Conservation (phyloP, 2,113 vertebrate species). For the Lipophrys pholis region DNA sequence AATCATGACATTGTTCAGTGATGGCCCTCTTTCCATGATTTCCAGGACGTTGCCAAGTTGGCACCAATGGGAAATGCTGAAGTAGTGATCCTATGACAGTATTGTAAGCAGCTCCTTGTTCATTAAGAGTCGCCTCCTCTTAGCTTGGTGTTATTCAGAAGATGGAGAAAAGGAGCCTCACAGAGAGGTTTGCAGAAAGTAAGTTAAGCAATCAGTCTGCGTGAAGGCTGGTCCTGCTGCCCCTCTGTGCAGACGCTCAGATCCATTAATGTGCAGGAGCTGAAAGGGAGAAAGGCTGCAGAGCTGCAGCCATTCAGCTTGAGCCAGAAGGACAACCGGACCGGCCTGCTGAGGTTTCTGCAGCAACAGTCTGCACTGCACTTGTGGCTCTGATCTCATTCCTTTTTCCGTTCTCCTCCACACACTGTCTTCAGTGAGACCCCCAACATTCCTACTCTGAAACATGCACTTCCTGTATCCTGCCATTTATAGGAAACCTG, state of each 20-base stretch:
- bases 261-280: conserved; percentile 48
- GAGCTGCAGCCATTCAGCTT: conserved; percentile 51
- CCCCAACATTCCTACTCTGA: neutral
- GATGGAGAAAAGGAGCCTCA: neutral
- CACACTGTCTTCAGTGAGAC: conserved; percentile 40
- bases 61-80: conserved; percentile 5
- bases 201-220: conserved; percentile 15
- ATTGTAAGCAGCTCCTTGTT: neutral
- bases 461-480: conserved; percentile 11
- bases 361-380: conserved; percentile 32
- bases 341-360: conserved; percentile 59
- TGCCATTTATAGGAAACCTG: conserved; percentile 29
- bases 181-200: conserved; percentile 19
- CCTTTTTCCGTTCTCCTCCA: conserved; percentile 38
- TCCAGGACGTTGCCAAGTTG: conserved; percentile 1
- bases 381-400: conserved; percentile 74
- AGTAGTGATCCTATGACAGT: neutral
- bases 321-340: conserved; percentile 56
- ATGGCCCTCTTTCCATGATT: neutral
- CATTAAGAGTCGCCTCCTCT: neutral
- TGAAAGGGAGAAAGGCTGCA: conserved; percentile 26
- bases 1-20: neutral
- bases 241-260: neutral
- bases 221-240: conserved; percentile 27
- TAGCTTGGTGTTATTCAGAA: conserved; percentile 8